Percentiles rank a stretch among this genome's conserved stretches.
These are phyloP conservation scores for Pollenia amentaria DNA, from an alignment of 2,888 invertebrate genomes.

Conservation along the genomic window DNA sequence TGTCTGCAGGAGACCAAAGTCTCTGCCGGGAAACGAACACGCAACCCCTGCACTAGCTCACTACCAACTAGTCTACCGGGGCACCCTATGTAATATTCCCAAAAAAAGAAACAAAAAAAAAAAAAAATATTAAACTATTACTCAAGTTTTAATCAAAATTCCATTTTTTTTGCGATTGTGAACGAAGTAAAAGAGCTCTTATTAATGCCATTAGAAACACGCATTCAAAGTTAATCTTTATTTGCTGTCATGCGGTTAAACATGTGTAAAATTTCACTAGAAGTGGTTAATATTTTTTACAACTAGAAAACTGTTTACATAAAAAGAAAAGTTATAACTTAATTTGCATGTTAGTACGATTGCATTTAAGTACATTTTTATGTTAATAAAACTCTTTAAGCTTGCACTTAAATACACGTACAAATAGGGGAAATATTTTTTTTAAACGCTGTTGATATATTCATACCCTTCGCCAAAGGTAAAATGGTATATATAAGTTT, in stretches of 20 bases:
- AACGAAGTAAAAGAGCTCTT: not conserved
- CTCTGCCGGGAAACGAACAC: too few relatives aligned
- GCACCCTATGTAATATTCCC: too few relatives aligned
- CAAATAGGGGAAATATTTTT: not conserved
- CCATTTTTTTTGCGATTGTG: not conserved
- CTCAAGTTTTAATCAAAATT: not conserved
- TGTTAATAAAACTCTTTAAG: conserved; percentile 19
- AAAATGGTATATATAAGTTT: too few relatives aligned
- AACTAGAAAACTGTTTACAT: not conserved
- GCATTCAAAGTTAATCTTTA: not conserved
- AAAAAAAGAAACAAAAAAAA: too few relatives aligned
- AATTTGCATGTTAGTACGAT: not conserved
- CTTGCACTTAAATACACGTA: conserved; percentile 8
- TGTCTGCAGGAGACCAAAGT: too few relatives aligned
- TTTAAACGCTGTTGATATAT: too few relatives aligned
- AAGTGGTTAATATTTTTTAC: not conserved
- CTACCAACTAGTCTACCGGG: too few relatives aligned
- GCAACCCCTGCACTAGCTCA: too few relatives aligned
- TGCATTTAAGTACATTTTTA: conserved; percentile 17
- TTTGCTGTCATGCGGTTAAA: not conserved
- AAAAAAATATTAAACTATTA: not conserved
- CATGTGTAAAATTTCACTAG: not conserved
- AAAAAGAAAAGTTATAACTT: too few relatives aligned
- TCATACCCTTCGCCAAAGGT: too few relatives aligned
- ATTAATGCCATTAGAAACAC: conserved; percentile 1